A percentile compares a stretch with the other conserved stretches of the same genome.
Conservation (phyloP, 2,113 vertebrate genomes). For the Microtus oregoni region DNA sequence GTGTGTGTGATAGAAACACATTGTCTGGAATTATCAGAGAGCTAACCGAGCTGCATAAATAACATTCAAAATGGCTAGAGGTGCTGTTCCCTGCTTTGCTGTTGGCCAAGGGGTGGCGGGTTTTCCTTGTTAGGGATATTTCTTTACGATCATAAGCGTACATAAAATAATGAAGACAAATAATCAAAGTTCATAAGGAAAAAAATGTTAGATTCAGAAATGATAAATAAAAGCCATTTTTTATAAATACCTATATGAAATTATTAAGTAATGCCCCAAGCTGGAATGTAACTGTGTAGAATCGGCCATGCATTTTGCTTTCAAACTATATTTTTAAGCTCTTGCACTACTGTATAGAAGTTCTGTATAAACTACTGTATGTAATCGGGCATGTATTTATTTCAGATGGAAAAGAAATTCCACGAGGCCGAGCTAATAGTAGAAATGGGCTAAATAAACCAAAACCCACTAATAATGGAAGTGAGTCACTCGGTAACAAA, state of each 20-base stretch:
- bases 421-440: not conserved
- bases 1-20: not conserved
- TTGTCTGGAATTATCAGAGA: not conserved
- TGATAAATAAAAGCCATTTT: slow-evolving; percentile 15
- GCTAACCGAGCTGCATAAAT: not conserved
- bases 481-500: not conserved
- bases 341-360: not conserved
- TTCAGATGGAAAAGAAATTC: slow-evolving; percentile 42
- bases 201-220: not conserved
- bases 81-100: not conserved
- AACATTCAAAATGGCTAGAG: not conserved
- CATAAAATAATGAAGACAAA: not conserved
- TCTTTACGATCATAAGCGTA: slow-evolving; percentile 40
- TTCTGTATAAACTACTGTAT: not conserved
- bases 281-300: not conserved
- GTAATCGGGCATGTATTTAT: slow-evolving; percentile 8
- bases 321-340: slow-evolving; percentile 26
- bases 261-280: not conserved
- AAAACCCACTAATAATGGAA: not conserved
- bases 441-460: not conserved
- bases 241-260: not conserved
- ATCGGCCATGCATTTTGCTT: slow-evolving; percentile 4
- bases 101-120: not conserved
- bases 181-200: not conserved
- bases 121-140: not conserved